Evolutionary conservation across 2,113 vertebrate genomes (phyloP), one percentile per base, ranked within the genome.

Genomic region (Agelaius tricolor): DNA sequence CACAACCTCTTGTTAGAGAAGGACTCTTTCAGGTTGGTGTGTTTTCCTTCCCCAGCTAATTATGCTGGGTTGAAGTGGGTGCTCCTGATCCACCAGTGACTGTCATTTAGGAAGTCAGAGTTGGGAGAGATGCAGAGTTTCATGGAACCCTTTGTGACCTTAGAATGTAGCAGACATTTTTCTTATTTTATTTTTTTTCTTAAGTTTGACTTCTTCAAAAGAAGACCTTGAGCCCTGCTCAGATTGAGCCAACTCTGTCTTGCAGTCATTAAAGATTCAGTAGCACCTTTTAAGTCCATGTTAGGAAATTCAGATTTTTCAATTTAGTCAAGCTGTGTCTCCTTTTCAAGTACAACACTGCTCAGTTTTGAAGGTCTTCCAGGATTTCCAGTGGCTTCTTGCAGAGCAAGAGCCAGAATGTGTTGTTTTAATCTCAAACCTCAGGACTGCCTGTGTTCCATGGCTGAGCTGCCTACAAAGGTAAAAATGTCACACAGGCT

Each of bases 201-300:
- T 58, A 95, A 96, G 91, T 93, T 94, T 88, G 58, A 47, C 44
- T 73, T 90, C 96, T 97, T 97, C 96, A 97, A 96, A 97, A 91
- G 87, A 26, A 93, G 94, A 93, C 96, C 97, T 85, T 89, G 77
- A 88, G 88, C 95, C 93, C 90, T 74, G 30, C 47, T 55, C 73
- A 55, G 87, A 74, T 44, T 76, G 94, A 95, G 67, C 85, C 90
- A 68, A 87, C 85, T 96, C 97, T 77, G 3, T 75, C 92, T 72
- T 41, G 67, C n/a, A 54, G 80, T 93, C 93, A 92, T 83, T 67
- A 77, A 93, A 96, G 94, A 97, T 96, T 83, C 96, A 86, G 67
- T 52, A 67, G 49, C 51, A 79, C 93, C 97, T 95, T 98, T 97
- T 95, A 97, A 97, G 97, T 97, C 84, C 85, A 59, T 31, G 91